phyloP scores from a whole-genome alignment of 2,797 vertebrate species.

The Strix occidentalis region DNA sequence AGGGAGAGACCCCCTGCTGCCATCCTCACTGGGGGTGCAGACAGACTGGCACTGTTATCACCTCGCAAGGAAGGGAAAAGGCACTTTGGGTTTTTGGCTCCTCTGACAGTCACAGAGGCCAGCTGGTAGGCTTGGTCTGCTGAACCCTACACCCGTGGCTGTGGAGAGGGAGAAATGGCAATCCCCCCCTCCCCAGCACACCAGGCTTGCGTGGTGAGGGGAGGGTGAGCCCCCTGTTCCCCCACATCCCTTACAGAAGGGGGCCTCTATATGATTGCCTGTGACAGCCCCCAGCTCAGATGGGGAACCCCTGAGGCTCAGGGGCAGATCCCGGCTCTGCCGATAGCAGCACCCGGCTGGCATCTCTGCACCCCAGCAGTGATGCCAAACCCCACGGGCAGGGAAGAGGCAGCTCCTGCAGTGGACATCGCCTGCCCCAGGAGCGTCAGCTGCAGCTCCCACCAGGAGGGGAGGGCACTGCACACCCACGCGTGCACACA shows the following conservation, averaged over 20 bases:
- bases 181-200: background rate
- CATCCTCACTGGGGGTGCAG: background rate
- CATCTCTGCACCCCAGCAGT: background rate
- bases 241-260: background rate
- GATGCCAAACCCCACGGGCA: background rate
- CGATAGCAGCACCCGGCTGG: background rate
- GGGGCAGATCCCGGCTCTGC: background rate
- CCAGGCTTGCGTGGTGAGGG: background rate
- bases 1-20: background rate
- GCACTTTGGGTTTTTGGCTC: background rate
- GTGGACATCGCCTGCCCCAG: background rate
- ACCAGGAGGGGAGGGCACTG: background rate
- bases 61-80: background rate
- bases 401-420: background rate
- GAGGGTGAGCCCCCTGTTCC: background rate
- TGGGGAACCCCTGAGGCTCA: background rate
- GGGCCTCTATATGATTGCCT: background rate
- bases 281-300: background rate
- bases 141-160: background rate
- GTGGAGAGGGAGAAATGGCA: background rate
- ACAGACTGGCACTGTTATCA: background rate
- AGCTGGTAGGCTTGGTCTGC: background rate
- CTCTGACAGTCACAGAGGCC: background rate
- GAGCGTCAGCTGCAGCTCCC: background rate
- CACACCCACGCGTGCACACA: accelerated